phyloP scores from a whole-genome alignment of 1,140 invertebrate species.

The Pachyrhynchus sulphureomaculatus region DNA sequence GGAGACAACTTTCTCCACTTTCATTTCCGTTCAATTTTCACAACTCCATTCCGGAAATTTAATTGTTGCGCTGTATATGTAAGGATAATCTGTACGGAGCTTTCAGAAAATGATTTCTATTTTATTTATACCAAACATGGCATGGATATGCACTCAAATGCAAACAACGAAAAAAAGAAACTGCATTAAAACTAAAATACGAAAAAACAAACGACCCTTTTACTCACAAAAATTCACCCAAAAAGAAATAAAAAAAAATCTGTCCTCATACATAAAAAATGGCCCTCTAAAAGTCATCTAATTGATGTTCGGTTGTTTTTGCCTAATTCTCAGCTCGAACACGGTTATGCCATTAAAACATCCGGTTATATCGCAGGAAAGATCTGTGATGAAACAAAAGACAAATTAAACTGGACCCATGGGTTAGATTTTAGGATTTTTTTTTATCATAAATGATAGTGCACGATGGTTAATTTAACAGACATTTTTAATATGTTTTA shows the following conservation, averaged over 20 bases:
- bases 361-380: constrained; percentile 10
- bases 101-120: too few species aligned
- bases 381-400: constrained; percentile 20
- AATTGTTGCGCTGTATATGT: too few species aligned
- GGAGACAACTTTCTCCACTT: too few species aligned
- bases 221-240: background rate
- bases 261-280: constrained; percentile 14
- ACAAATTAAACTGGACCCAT: constrained; percentile 20
- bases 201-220: too few species aligned
- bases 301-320: constrained; percentile 46
- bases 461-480: constrained; percentile 13
- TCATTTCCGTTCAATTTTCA: too few species aligned
- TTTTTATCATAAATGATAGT: constrained; percentile 15
- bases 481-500: too few species aligned
- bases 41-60: too few species aligned
- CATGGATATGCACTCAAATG: too few species aligned
- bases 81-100: too few species aligned
- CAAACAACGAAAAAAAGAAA: too few species aligned
- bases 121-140: too few species aligned
- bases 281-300: constrained; percentile 23
- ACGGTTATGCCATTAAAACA: constrained; percentile 27
- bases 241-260: constrained; percentile 1
- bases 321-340: constrained; percentile 40
- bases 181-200: too few species aligned
- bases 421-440: constrained; percentile 16